Evolutionary conservation across 2,888 invertebrate genomes (phyloP).

Genomic region (Aporophyla nigra): DNA sequence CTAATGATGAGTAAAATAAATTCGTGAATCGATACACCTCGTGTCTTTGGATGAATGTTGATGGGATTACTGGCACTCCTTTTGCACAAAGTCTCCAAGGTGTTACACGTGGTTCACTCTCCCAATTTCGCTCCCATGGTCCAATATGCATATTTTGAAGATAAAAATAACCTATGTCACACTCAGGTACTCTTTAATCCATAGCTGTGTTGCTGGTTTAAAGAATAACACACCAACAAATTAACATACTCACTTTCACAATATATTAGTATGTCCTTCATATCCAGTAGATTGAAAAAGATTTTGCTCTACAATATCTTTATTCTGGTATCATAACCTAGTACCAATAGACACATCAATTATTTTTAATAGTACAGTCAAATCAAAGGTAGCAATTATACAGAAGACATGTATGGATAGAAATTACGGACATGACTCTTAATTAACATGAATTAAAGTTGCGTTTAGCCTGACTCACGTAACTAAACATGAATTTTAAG

Average conservation of each 20-base stretch:
- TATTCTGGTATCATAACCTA: not conserved
- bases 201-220: not conserved
- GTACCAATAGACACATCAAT: slow-evolving; percentile 9
- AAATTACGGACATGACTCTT: slow-evolving; percentile 31
- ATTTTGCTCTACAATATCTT: not conserved
- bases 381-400: slow-evolving; percentile 21
- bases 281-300: too few species aligned
- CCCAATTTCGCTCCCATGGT: not conserved
- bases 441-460: slow-evolving; percentile 38
- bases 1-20: not conserved
- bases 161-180: not conserved
- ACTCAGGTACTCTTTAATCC: too few species aligned
- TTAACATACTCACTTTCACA: too few species aligned
- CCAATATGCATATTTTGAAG: not conserved
- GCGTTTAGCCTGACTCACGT: too few species aligned
- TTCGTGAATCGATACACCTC: not conserved
- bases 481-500: not conserved
- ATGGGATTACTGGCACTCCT: not conserved
- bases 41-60: not conserved
- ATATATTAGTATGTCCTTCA: too few species aligned
- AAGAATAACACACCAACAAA: not conserved
- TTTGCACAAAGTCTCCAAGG: not conserved
- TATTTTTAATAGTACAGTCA: slow-evolving; percentile 5
- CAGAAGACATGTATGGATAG: slow-evolving; percentile 12
- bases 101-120: too few species aligned